Evolutionary conservation across 2,888 invertebrate genomes (phyloP).

Genomic region (Pegoplata infirma): DNA sequence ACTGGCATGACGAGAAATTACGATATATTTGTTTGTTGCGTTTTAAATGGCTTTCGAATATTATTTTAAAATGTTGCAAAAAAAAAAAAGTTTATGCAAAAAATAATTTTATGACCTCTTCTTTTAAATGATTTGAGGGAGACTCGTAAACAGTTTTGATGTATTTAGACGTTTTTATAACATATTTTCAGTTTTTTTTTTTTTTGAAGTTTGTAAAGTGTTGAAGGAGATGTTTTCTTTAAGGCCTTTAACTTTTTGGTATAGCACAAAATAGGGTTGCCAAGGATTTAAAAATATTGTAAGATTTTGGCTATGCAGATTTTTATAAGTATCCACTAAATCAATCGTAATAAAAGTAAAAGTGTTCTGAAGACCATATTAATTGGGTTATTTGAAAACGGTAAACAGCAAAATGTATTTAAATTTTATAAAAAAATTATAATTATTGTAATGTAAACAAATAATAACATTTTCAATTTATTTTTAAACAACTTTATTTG

Average conservation of each 20-base stretch:
- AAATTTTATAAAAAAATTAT: neutral
- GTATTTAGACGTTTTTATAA: conserved; percentile 47
- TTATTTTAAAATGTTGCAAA: conserved; percentile 60
- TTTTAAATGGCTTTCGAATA: neutral
- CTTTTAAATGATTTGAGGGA: conserved; percentile 18
- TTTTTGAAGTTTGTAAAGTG: conserved; percentile 11
- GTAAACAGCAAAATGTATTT: no score
- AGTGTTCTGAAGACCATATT: no score
- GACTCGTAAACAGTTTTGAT: conserved; percentile 36
- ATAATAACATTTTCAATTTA: no score
- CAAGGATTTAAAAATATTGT: no score
- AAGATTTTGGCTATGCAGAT: no score
- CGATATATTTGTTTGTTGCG: conserved; percentile 10
- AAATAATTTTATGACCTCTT: neutral
- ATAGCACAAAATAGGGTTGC: conserved; percentile 14
- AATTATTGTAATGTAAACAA: no score
- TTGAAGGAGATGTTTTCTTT: conserved; percentile 29
- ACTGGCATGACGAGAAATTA: neutral
- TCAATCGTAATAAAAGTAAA: no score
- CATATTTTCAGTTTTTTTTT: conserved; percentile 39
- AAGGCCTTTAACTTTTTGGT: conserved; percentile 31
- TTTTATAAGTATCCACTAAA: no score
- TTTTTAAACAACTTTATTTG: no score
- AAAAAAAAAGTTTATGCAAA: conserved; percentile 27
- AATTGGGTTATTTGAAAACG: no score